Evolutionary conservation across 2,797 vertebrate genomes (phyloP), one percentile per base, ranked within the genome.

Genomic region (Poecilia picta): DNA sequence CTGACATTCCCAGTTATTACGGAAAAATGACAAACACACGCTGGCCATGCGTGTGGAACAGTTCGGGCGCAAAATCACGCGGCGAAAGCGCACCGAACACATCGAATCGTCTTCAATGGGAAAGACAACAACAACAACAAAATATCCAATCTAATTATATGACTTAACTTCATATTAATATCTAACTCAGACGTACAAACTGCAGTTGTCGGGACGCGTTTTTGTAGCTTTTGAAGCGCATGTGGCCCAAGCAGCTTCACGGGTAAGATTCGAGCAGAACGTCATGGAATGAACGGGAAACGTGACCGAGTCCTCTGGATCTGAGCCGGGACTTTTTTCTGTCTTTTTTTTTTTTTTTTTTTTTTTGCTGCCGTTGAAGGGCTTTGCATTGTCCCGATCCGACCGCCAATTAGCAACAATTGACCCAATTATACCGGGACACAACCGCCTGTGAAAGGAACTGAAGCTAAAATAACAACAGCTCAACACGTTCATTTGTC

Each of bases 361-460:
- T 41, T 8, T 41, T 41, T 41, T 79, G 76, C 81, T 79, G 76
- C 75, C 7, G 59, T 64, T 53, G 8, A 73, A 66, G 46, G 71
- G 62, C 72, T 85, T 75, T 86, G 80, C 46, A 36, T 88, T 84
- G 66, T 73, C 41, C 20, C 7, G 39, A 33, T 81, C 73, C 84
- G 82, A 86, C 85, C 84, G 68, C 59, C 83, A 88, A 73, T 89
- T 88, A 90, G 78, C 80, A 39, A 33, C 20, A 5, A 89, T 53
- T 74, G 75, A 86, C 78, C 71, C 73, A 36, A 62, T 78, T 78
- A 74, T 33, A 2, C 33, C 31, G 45, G 23, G 16, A 18, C 31
- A 73, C 47, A 66, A 66, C 53, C 43, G 45, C 62, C 31, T 68
- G 41, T 68, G 20, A 41, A 41, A 25, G 25, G 62, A 64, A 64